Evolutionary conservation across 1,140 invertebrate genomes (phyloP), one percentile per base, ranked within the genome.

Genomic region (Ditylenchus dipsaci): DNA sequence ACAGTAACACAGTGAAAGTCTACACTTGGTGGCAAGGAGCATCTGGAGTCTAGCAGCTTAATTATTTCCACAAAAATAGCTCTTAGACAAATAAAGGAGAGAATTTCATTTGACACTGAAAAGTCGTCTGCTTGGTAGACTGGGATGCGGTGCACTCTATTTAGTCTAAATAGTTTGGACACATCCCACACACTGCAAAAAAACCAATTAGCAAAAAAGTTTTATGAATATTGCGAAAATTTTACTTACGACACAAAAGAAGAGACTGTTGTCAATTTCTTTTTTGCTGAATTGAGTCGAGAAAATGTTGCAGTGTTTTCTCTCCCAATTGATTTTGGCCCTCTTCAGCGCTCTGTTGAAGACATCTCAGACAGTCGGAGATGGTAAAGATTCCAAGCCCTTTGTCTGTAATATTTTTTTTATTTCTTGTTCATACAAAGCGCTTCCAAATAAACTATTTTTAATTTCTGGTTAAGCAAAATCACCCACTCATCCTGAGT

Each of bases 121-220:
- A 67, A 56, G 21, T 69, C 38, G 27, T 78, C 73, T n/a, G 33
- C 69, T 23, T 67, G 43, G 23, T 78, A 59, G 30, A 77, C 73
- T 5, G 75, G 75, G 56, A 77, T 77, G 21, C 75, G 72, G 62
- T 77, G 75, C 15, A 77, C 75, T n/a, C 72, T 72, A 63, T 77
- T 77, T 29, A 78, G 43, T 19, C 75, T 49, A 63, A 77, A 77
- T 26, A 78, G 33, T 26, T 74, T 72, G 21, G 75, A 56, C 33
- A 77, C 72, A 19, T 77, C 76, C 75, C 75, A 77, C 8, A 77
- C 68, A 56, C 73, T 76, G 43, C n/a, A n/a, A n/a, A 29, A 67
- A 9, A 11, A 26, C 26, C 26, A 65, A 47, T 27, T 65, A 0
- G 23, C 1, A 27, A 67, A 33, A 30, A 66, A 23, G 13, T 61